These are phyloP conservation scores for Muschampia plurimacula DNA, from an alignment of 2,888 invertebrate genomes.

Conservation along the genomic window DNA sequence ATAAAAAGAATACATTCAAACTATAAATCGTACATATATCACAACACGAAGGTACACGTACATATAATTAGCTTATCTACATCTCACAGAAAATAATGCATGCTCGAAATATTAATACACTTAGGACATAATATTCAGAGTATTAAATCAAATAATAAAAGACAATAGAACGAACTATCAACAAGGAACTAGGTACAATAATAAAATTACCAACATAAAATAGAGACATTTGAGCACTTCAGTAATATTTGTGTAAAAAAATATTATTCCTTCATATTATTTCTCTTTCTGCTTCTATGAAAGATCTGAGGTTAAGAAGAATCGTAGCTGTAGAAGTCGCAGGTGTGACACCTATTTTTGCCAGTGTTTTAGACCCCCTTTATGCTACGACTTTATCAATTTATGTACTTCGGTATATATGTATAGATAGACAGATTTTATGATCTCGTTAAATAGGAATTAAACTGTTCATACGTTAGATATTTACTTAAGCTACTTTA, in stretches of 20 bases:
- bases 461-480: background rate
- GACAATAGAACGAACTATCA: constrained; percentile 67
- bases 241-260: constrained; percentile 79
- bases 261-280: constrained; percentile 70
- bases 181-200: constrained; percentile 70
- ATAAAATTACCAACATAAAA: constrained; percentile 81
- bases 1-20: constrained; percentile 68
- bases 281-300: constrained; percentile 58
- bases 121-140: constrained; percentile 54
- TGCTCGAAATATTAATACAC: constrained; percentile 62
- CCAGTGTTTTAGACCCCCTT: background rate
- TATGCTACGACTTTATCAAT: background rate
- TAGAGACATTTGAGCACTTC: constrained; percentile 82
- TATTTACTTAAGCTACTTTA: constrained; percentile 12
- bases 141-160: constrained; percentile 70
- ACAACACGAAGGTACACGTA: constrained; percentile 79
- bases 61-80: constrained; percentile 55
- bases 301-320: constrained; percentile 39
- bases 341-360: background rate
- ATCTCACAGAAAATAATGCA: constrained; percentile 64
- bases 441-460: background rate
- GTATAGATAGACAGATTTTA: background rate
- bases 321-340: background rate
- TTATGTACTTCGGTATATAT: background rate
- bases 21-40: constrained; percentile 75